Conservation (phyloP, 2,888 invertebrate genomes). For the Sminthurides aquaticus region DNA sequence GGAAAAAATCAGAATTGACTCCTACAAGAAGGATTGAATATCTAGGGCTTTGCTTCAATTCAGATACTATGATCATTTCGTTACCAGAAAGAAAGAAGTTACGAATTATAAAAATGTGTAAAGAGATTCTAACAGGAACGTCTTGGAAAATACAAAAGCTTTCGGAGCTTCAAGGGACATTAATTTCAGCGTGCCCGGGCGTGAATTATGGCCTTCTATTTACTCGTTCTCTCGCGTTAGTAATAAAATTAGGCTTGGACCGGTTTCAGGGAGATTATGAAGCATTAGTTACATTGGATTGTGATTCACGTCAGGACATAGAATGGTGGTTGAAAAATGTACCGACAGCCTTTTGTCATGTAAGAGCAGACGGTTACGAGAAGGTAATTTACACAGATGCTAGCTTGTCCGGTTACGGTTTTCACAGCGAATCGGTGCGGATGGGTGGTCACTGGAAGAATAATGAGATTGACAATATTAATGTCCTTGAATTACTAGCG, state of each 20-base stretch:
- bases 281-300: background rate
- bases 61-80: conserved; percentile 2
- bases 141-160: background rate
- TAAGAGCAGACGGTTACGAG: conserved; percentile 17
- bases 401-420: conserved; percentile 24
- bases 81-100: conserved; percentile 1
- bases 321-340: conserved; percentile 23
- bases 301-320: background rate
- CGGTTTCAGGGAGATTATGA: background rate
- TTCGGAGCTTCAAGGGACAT: conserved; percentile 4
- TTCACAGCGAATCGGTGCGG: background rate
- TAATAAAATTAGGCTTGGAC: conserved; percentile 10
- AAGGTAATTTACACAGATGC: conserved; percentile 20
- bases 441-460: conserved; percentile 19
- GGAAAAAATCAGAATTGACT: conserved; percentile 1
- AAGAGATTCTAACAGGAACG: background rate
- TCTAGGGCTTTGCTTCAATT: conserved; percentile 15
- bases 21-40: conserved; percentile 2
- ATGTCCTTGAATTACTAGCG: conserved; percentile 22
- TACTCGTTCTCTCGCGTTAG: conserved; percentile 18
- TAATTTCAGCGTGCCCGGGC: conserved; percentile 21
- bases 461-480: conserved; percentile 14
- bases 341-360: background rate
- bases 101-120: background rate
- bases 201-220: conserved; percentile 18